These are phyloP conservation scores for Glaucopsyche alexis DNA, from an alignment of 2,888 invertebrate species.

Conservation along the genomic window DNA sequence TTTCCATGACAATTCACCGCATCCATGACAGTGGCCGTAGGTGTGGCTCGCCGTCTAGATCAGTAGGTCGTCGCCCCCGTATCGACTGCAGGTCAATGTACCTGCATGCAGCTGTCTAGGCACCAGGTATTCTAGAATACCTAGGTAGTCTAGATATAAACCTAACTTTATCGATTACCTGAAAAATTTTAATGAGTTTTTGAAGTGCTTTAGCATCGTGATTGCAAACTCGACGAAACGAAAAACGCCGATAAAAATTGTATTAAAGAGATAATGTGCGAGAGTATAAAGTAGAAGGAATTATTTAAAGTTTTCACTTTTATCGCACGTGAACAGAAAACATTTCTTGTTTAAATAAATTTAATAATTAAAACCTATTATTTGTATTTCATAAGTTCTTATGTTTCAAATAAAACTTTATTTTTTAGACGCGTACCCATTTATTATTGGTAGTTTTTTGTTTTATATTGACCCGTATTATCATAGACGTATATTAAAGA, in stretches of 20 bases:
- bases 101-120: not conserved
- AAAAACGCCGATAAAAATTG: not conserved
- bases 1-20: too few relatives aligned
- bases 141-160: not conserved
- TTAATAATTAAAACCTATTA: too few relatives aligned
- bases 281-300: too few relatives aligned
- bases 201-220: not conserved
- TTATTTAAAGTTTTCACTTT: too few relatives aligned
- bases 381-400: too few relatives aligned
- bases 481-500: too few relatives aligned
- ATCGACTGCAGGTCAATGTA: conserved; percentile 36
- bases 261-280: not conserved
- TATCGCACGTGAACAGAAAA: too few relatives aligned
- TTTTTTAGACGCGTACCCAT: too few relatives aligned
- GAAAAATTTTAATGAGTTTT: conserved; percentile 4
- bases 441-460: too few relatives aligned
- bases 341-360: too few relatives aligned
- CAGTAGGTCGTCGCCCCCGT: conserved; percentile 40
- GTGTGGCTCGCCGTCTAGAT: conserved; percentile 21
- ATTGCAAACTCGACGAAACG: not conserved
- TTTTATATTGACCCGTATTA: not conserved
- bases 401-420: too few relatives aligned
- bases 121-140: not conserved
- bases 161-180: not conserved
- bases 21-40: not conserved